Percentiles rank a stretch among this genome's conserved stretches.
Conservation (phyloP, 2,888 invertebrate species). For the Stenurella melanura region DNA sequence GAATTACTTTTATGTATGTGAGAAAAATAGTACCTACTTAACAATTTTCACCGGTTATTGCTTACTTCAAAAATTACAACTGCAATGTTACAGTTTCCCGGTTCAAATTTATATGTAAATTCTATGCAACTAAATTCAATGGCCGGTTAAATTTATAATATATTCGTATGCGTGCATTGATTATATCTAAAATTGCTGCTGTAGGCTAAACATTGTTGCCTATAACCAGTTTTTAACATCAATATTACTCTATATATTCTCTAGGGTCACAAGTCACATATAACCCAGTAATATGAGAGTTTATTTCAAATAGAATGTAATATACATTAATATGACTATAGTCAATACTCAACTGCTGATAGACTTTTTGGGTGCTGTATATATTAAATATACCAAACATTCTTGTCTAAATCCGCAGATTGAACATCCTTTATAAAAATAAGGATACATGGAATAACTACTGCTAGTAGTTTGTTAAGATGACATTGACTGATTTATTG, state of each 20-base stretch:
- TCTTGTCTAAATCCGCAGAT: too few species aligned
- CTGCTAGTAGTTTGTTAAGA: too few species aligned
- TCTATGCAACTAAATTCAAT: constrained; percentile 45
- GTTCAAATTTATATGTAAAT: constrained; percentile 50
- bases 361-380: too few species aligned
- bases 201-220: constrained; percentile 20
- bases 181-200: constrained; percentile 48
- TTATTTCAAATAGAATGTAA: too few species aligned
- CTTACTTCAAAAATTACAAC: background rate
- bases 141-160: constrained; percentile 44
- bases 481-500: too few species aligned
- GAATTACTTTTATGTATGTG: background rate
- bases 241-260: constrained; percentile 13
- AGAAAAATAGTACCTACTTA: constrained; percentile 13
- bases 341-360: too few species aligned
- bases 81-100: constrained; percentile 1
- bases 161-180: constrained; percentile 45
- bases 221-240: constrained; percentile 17
- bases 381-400: too few species aligned
- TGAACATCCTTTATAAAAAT: too few species aligned
- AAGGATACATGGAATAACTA: too few species aligned
- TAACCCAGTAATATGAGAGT: too few species aligned
- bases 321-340: too few species aligned
- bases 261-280: constrained; percentile 5
- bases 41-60: constrained; percentile 11